A percentile compares a stretch with the other conserved stretches of the same genome.
Conservation (phyloP, 2,888 invertebrate genomes). For the Deroplatys truncata region DNA sequence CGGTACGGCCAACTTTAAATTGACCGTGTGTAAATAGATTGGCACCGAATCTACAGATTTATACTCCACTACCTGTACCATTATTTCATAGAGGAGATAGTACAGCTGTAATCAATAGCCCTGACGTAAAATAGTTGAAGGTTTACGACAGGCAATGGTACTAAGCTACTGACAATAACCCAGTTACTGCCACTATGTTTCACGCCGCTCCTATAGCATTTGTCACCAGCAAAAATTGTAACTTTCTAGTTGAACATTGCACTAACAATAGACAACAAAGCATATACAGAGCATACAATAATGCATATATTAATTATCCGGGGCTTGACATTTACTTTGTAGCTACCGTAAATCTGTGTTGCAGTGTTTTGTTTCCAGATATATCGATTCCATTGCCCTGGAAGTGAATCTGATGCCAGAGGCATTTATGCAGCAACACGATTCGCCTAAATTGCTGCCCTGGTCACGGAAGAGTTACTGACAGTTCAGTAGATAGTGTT, state of each 20-base stretch:
- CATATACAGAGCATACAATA: neutral
- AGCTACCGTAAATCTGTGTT: neutral
- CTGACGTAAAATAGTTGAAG: too few species aligned
- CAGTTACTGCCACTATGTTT: too few species aligned
- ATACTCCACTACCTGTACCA: too few species aligned
- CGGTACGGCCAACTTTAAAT: too few species aligned
- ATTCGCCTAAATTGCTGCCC: neutral
- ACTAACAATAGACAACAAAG: neutral
- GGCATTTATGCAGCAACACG: neutral
- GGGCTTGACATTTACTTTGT: neutral
- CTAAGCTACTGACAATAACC: too few species aligned
- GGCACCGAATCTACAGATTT: too few species aligned
- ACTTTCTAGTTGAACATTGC: neutral
- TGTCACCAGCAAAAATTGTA: neutral
- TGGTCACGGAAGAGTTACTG: neutral
- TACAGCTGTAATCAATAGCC: too few species aligned
- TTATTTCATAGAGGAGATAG: too few species aligned
- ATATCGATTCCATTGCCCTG: neutral
- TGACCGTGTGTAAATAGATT: too few species aligned
- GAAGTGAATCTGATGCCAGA: neutral
- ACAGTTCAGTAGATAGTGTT: neutral
- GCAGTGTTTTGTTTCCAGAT: neutral
- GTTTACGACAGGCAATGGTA: too few species aligned
- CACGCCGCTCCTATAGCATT: too few species aligned
- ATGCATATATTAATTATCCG: neutral